A percentile compares a stretch with the other conserved stretches of the same genome.
Conservation (phyloP, 2,797 vertebrate species). For the Prionace glauca region DNA sequence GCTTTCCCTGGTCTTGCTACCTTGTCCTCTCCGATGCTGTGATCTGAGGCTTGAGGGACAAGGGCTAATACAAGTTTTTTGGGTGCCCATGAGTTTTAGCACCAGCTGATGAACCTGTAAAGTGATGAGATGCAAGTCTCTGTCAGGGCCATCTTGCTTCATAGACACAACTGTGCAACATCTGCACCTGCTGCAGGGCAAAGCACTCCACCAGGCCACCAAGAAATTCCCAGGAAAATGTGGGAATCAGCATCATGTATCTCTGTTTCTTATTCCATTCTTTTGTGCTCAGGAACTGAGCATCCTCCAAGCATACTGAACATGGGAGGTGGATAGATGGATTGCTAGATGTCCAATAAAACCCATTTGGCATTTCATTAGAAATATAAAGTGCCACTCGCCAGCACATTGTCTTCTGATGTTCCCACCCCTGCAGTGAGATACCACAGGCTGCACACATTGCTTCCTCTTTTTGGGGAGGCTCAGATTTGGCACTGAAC, state of each 20-base stretch:
- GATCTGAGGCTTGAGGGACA: not conserved
- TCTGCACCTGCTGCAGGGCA: not conserved
- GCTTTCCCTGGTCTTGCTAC: not conserved
- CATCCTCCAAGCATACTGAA: not conserved
- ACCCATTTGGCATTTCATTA: not conserved
- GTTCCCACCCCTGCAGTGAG: not conserved
- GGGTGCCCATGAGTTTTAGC: not conserved
- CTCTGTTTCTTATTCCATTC: not conserved
- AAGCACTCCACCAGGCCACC: not conserved
- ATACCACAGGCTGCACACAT: not conserved
- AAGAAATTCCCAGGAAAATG: not conserved
- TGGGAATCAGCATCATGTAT: not conserved
- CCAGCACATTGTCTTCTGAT: not conserved
- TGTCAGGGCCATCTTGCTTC: not conserved
- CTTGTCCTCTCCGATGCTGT: not conserved
- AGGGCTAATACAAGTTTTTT: not conserved
- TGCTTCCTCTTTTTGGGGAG: not conserved
- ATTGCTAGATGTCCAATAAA: not conserved
- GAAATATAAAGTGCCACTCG: not conserved
- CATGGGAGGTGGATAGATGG: not conserved
- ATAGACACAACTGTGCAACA: not conserved
- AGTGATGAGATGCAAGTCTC: not conserved
- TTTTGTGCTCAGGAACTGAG: not conserved
- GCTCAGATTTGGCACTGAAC: not conserved
- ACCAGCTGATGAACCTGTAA: not conserved